These are phyloP conservation scores for Ptyas mucosa DNA, from an alignment of 2,113 vertebrate genomes.

Conservation along the genomic window DNA sequence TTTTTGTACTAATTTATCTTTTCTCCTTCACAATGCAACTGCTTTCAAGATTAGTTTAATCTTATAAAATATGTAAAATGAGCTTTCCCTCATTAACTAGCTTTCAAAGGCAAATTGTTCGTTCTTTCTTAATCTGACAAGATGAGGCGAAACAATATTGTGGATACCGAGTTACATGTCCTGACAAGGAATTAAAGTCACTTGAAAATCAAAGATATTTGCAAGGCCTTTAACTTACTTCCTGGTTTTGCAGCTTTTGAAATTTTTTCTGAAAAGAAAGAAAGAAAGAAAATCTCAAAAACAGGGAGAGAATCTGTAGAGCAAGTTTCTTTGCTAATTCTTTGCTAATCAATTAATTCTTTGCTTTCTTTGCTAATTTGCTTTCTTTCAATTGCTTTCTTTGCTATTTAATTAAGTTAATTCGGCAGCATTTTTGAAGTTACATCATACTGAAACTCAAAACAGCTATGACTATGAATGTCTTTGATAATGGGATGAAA, in stretches of 20 bases:
- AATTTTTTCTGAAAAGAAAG: conserved; percentile 25
- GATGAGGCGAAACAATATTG: neutral
- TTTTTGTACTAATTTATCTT: neutral
- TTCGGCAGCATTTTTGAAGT: neutral
- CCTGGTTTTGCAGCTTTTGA: conserved; percentile 40
- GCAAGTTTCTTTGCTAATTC: neutral
- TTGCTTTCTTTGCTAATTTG: neutral
- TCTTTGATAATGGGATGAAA: conserved; percentile 15
- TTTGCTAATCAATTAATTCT: neutral
- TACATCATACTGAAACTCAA: neutral
- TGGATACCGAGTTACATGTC: neutral
- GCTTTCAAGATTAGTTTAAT: neutral
- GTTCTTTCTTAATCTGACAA: conserved; percentile 2
- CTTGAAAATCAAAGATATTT: neutral
- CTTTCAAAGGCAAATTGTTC: neutral
- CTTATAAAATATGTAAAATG: neutral
- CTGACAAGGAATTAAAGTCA: neutral
- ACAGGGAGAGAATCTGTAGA: neutral
- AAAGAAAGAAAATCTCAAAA: conserved; percentile 15
- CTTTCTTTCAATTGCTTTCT: neutral
- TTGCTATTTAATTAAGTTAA: neutral
- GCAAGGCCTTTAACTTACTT: conserved; percentile 37
- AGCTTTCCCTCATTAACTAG: neutral
- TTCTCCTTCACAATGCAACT: neutral
- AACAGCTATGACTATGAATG: neutral